Base-by-base conservation (phyloP, 2,797 vertebrate genomes). In the Steatocranus sp. region DNA sequence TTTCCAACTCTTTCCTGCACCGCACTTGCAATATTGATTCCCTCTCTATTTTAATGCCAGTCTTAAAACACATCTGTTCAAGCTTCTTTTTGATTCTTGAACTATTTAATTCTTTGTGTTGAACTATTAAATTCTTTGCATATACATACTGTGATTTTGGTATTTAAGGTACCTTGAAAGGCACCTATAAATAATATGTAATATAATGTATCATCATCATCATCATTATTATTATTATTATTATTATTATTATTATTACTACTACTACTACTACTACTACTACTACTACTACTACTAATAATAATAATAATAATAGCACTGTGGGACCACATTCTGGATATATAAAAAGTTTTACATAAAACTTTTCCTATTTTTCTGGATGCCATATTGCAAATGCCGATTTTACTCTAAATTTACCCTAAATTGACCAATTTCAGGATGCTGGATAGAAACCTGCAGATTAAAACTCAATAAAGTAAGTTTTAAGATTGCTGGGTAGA, bases 151-250 rank as follows among this genome's bases (percentile, higher is more conserved):
- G 6, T 61, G 18, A 34, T 58, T 58, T 58, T 58, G 2, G 6
- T 58, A 34, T 34, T 58, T 58, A 58, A 58, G 0, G 56, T 58
- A 34, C 30, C 0, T 58, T 58, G 17, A 34, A 58, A 58, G 17
- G 10, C 30, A 34, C 17, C 3, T 58, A 58, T 32, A 18, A 34
- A 58, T 34, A 58, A 58, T 7, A 58, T 58, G 56, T 58, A 0
- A n/a, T 58, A n/a, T 58, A 58, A 32, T 58, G 27, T 34, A 34
- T 18, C 1, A 25, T 53, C 0, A 51, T 23, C 2, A 23, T 50
- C 0, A 20, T 20, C 0, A 17, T 1, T 0, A 18, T 48, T 0
- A n/a, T 49, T 11, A 50, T 3, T 0, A n/a, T 49, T 1, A 11
- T n/a, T 0, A 50, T 11, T 1, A 50, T 2, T 6, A 50, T 6